Percentiles rank a stretch among this genome's conserved stretches.
Evolutionary conservation across 2,888 invertebrate genomes (phyloP).

Genomic region (Oeneis ivallda): DNA sequence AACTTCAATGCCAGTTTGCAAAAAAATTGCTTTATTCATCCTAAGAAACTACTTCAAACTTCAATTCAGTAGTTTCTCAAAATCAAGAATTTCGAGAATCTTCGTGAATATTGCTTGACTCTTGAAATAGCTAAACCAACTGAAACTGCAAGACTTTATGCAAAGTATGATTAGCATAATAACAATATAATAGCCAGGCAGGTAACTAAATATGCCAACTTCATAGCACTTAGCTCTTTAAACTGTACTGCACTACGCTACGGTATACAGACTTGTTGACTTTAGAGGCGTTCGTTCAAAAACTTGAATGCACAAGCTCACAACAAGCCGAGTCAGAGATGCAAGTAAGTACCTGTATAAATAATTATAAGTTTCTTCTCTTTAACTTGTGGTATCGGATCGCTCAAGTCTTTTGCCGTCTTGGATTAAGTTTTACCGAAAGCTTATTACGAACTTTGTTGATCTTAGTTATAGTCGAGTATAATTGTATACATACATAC

Average conservation of each 20-base stretch:
- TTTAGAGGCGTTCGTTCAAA: constrained; percentile 27
- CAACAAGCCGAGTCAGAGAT: constrained; percentile 22
- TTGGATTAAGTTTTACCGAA: constrained; percentile 21
- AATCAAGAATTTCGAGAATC: not conserved
- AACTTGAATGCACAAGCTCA: constrained; percentile 28
- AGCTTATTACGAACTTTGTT: constrained; percentile 14
- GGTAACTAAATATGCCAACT: constrained; percentile 20
- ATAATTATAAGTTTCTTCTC: constrained; percentile 29
- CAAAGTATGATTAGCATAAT: constrained; percentile 14
- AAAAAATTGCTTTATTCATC: not conserved
- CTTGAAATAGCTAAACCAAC: not conserved
- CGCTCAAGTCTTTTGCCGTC: constrained; percentile 24
- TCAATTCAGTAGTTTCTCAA: not conserved
- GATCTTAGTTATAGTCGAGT: not conserved
- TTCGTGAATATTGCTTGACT: not conserved
- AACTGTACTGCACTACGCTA: constrained; percentile 24
- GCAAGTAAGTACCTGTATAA: constrained; percentile 22
- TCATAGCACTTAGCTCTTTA: constrained; percentile 19
- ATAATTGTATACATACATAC: no score
- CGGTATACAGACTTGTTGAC: constrained; percentile 21
- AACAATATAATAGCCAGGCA: constrained; percentile 13
- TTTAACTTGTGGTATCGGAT: constrained; percentile 24
- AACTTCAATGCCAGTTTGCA: not conserved
- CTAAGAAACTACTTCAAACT: not conserved
- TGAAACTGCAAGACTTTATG: constrained; percentile 8